Evolutionary conservation across 2,888 invertebrate genomes (phyloP).

Genomic region (Mythimna lalbum): DNA sequence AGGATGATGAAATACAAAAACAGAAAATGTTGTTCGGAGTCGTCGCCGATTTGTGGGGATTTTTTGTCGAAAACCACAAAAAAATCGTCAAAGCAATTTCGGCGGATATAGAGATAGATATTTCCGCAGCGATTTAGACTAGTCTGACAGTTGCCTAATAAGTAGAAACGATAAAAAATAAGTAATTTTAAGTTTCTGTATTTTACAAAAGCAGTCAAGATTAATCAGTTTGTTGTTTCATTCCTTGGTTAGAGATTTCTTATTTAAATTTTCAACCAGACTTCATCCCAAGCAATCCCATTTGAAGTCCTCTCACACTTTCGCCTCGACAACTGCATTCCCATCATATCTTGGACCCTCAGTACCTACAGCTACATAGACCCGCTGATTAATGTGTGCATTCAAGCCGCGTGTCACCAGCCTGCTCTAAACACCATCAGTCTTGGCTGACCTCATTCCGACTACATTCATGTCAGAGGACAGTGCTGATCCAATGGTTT

Average conservation of each 20-base stretch:
- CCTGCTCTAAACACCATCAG: conserved; percentile 50
- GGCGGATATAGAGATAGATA: conserved; percentile 12
- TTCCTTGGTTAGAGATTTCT: neutral
- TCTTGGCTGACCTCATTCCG: conserved; percentile 57
- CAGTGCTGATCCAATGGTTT: conserved; percentile 43
- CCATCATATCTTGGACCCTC: conserved; percentile 26
- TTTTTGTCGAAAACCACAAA: conserved; percentile 26
- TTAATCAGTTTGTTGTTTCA: neutral
- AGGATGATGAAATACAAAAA: conserved; percentile 42
- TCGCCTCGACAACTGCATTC: conserved; percentile 12
- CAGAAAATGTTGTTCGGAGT: conserved; percentile 12
- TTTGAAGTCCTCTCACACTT: neutral
- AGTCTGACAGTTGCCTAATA: conserved; percentile 22
- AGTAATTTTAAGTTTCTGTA: conserved; percentile 13
- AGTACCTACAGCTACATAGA: conserved; percentile 32
- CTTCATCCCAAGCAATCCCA: conserved; percentile 4
- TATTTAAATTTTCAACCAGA: neutral
- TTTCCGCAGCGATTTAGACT: conserved; percentile 30
- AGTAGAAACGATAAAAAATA: conserved; percentile 23
- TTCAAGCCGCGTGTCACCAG: conserved; percentile 54
- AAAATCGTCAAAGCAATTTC: conserved; percentile 24
- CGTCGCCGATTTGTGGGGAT: neutral
- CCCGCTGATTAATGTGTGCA: conserved; percentile 51
- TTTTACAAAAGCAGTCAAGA: neutral
- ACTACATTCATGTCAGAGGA: conserved; percentile 41